Base-by-base conservation (phyloP, 2,797 vertebrate species). In the Rhyacichthys aspro region DNA sequence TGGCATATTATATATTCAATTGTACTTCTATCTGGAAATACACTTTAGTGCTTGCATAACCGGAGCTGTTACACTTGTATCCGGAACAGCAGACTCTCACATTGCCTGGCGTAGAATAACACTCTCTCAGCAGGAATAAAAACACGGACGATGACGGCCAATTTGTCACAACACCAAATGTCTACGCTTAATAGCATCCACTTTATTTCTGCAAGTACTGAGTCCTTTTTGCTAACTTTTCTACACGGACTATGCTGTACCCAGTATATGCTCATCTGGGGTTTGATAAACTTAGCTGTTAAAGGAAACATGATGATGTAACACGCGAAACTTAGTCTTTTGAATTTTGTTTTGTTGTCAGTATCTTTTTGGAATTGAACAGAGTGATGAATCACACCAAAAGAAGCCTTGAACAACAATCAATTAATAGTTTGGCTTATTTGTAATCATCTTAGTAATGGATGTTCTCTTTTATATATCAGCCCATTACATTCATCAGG, bases 21-120 rank as follows among this genome's bases (percentile, higher is more conserved):
- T 76, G 59, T 77, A 54, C 53, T 44, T n/a, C n/a, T 34, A 16
- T 41, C 66, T 76, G 76, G 79, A 86, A 87, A 80, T 52, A 28
- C 23, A 37, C 67, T 60, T 72, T 74, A 73, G 72, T 67, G 79
- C 76, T 77, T 77, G 55, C 65, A 61, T 49, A 73, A 67, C 38
- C 44, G 28, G 17, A 64, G 78, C 62, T 77, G 68, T 66, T 74
- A 52, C 43, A 36, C 61, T 68, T 78, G 50, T 81, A 78, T 84
- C 76, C 67, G 49, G 76, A 81, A 63, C 63, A 58, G 72, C 36
- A 44, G 59, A 72, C 19, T 76, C 53, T 67, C 68, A 64, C 67
- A 38, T 78, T 53, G 39, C 67, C 49, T 45, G 41, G 49, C 79
- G 66, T 39, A 52, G 46, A 64, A 75, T 72, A 69, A 70, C 67